Conservation (phyloP, 2,797 vertebrate species). For the Oreochromis grahami region DNA sequence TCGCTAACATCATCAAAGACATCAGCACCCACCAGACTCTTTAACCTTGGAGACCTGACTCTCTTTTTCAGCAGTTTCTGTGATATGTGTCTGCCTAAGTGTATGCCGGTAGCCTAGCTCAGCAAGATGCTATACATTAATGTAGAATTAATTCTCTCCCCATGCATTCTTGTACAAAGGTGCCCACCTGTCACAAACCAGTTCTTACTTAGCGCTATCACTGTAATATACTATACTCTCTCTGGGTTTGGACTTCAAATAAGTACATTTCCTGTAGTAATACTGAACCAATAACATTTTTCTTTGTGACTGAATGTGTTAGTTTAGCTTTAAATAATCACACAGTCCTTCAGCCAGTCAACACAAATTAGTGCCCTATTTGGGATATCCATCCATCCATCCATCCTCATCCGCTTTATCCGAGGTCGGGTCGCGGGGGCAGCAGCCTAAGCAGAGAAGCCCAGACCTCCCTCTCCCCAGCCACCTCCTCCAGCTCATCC, state of each 20-base stretch:
- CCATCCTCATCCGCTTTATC: too few species aligned
- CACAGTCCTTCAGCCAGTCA: not conserved
- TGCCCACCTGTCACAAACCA: not conserved
- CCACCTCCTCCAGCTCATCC: too few species aligned
- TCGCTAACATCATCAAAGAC: constrained; percentile 64
- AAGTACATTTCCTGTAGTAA: not conserved
- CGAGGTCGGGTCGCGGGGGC: too few species aligned
- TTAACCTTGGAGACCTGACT: constrained; percentile 60
- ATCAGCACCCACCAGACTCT: constrained; percentile 54
- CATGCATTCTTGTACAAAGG: constrained; percentile 9
- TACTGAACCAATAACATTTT: not conserved
- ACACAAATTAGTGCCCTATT: not conserved
- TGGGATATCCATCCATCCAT: too few species aligned
- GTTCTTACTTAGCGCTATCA: not conserved
- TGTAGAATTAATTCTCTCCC: constrained; percentile 45
- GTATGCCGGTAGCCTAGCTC: constrained; percentile 5
- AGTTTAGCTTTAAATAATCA: not conserved
- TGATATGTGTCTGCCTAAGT: constrained; percentile 8
- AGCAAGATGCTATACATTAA: constrained; percentile 41
- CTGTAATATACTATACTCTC: not conserved
- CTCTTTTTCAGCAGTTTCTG: constrained; percentile 56
- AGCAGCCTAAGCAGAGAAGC: too few species aligned
- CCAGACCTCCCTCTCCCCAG: too few species aligned
- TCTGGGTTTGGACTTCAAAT: not conserved
- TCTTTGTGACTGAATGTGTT: not conserved